Evolutionary conservation across 2,888 invertebrate genomes (phyloP), one percentile per base, ranked within the genome.

Genomic region (Plebejus melissa): DNA sequence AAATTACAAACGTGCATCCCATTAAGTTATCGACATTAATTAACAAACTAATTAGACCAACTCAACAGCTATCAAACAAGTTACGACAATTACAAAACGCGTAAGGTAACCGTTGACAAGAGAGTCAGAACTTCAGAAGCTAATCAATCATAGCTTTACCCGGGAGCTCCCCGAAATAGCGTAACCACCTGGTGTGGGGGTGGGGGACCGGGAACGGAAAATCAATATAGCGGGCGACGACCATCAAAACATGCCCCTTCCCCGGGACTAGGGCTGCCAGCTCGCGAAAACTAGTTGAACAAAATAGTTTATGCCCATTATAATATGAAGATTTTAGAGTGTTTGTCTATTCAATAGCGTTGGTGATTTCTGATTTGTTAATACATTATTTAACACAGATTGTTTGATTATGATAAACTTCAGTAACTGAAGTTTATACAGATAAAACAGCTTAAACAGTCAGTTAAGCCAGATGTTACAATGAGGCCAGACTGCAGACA

Each of bases 171-270:
- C 91, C 84, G 92, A 93, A 93, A 93, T 92, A 92, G 90, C 87
- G 83, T 83, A 82, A 84, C 86, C 88, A 88, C 88, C 85, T 86
- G 85, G 82, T 87, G 88, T 89, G 85, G 79, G 85, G 86, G 80
- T 78, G 54, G 54, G 50, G 54, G 13, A 3, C 4, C 82, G 85
- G 83, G 85, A 84, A 84, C 82, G 85, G 92, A 92, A 93, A 93
- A 93, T 93, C 93, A 91, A 93, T 93, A 93, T 87, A 89, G 86
- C 91, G 89, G 90, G 91, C 84, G 88, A 87, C 87, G 86, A 85
- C 91, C 89, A 93, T 92, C 93, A 93, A 92, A 92, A 93, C 93
- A 93, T 87, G 86, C 88, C 85, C 80, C 77, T 77, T 74, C 72
- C 79, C 80, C 82, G 81, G 82, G 80, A 81, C 82, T 54, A 54